A percentile compares a stretch with the other conserved stretches of the same genome.
phyloP scores from a whole-genome alignment of 1,140 invertebrate species.

The Trichonephila inaurata region DNA sequence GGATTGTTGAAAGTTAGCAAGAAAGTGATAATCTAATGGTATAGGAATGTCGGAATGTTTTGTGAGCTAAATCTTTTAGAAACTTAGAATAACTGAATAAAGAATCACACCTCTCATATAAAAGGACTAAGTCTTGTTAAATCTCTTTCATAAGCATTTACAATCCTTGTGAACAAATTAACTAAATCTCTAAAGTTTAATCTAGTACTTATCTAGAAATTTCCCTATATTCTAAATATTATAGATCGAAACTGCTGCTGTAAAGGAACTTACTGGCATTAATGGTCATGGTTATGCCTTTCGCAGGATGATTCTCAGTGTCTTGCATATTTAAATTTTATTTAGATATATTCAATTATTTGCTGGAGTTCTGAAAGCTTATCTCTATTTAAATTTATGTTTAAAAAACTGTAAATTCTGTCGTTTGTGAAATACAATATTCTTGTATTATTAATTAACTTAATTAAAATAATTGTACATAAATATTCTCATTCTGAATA shows the following conservation, averaged over 20 bases:
- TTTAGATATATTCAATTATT: too few species aligned
- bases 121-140: conserved; percentile 44
- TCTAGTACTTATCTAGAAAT: conserved; percentile 65
- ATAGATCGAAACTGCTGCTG: conserved; percentile 68
- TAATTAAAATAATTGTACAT: too few species aligned
- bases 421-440: too few species aligned
- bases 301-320: too few species aligned
- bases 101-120: conserved; percentile 44
- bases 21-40: conserved; percentile 43
- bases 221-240: conserved; percentile 67
- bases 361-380: too few species aligned
- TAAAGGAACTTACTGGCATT: not conserved
- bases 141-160: conserved; percentile 72
- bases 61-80: conserved; percentile 60
- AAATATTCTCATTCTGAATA: too few species aligned
- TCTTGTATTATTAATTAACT: too few species aligned
- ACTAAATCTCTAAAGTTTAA: conserved; percentile 64
- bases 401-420: too few species aligned
- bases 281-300: not conserved
- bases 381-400: too few species aligned
- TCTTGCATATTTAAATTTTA: too few species aligned
- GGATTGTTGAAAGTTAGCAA: not conserved
- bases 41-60: conserved; percentile 44
- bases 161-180: conserved; percentile 72
- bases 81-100: conserved; percentile 43